Evolutionary conservation across 2,888 invertebrate genomes (phyloP), one percentile per base, ranked within the genome.

Genomic region (Sarcophaga subvicina): DNA sequence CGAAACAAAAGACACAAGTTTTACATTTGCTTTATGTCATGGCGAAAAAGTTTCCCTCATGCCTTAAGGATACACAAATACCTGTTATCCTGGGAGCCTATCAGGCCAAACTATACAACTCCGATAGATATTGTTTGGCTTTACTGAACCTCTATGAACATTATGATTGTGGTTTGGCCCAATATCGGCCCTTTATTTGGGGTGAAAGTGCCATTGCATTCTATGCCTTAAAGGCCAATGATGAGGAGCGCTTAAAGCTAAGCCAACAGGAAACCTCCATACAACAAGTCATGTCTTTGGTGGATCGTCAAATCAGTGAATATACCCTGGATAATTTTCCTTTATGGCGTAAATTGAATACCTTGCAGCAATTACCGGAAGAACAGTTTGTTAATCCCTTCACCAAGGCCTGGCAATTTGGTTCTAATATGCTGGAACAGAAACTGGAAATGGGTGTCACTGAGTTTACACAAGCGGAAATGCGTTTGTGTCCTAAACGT

Each of bases 131-230:
- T 45, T 94, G 97, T 71, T 93, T 97, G 84, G 94, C 95, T 73
- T 94, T 97, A 87, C 92, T 97, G 80, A 94, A 95, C 88, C 94
- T 95, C 86, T 97, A 97, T 93, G 96, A 98, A 93, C 94, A 93
- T 85, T 95, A 95, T 90, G 95, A 95, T 76, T 94, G 96, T 83
- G 95, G 95, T 25, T 94, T 97, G 14, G 94, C 94, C 73, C 94
- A 96, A 89, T 96, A 95, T 91, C 96, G 96, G 88, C 98, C 98
- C 0, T 97, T 96, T 90, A 94, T 98, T 0, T 98, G 97, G 96
- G 98, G 98, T 0, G 95, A 96, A 91, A 95, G 96, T 3, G 98
- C 97, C 0, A 95, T 96, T 0, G 95, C 95, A 75, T 96, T 97
- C 91, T 97, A 97, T 91, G 96, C 97, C 2, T 94, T 97, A 0